Base-by-base conservation (phyloP, 2,113 vertebrate genomes). In the Dicerorhinus sumatrensis region DNA sequence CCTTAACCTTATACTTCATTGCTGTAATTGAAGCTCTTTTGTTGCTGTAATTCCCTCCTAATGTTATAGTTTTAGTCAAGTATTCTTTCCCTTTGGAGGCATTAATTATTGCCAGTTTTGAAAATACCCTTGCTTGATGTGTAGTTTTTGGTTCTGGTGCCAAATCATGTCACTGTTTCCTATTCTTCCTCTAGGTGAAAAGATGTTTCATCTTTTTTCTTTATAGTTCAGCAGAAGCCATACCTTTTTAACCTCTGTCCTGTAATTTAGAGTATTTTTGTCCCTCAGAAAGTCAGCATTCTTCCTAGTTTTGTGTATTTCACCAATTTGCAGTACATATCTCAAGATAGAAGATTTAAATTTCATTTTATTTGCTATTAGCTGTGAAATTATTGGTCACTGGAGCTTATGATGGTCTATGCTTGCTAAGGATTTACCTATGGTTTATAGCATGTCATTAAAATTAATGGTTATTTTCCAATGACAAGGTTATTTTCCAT, bases 41-140 rank as follows among this genome's bases (percentile, higher is more conserved):
- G 97, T 97, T 98, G 72, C 98, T 96, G 88, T 98, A 98, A 98
- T 98, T 98, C 96, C 95, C 98, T 97, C 97, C 89, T 98, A 95
- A 98, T 97, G 96, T 96, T 98, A 89, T 77, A 91, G 88, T 96
- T 98, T 95, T 94, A 96, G 92, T 98, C 97, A 98, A 97, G 96
- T 95, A 70, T 65, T 97, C 92, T 96, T 98, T 96, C 97, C 97
- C 98, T 95, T 77, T 70, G 95, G 98, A 98, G 93, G 48, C 88
- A 97, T 98, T 93, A 97, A 92, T 98, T 97, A 96, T 95, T 98
- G 36, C 2, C 87, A 73, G 54, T 96, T 98, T 98, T 95, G 79
- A 96, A 97, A 87, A 98, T 96, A 84, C 6, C 89, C 60, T 94
- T 65, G 60, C 63, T 76, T 70, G 48, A 70, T 96, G 85, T 67